Evolutionary conservation across 2,888 invertebrate species (phyloP), one percentile per base, ranked within the genome.

Genomic region (Augiades crinisus): DNA sequence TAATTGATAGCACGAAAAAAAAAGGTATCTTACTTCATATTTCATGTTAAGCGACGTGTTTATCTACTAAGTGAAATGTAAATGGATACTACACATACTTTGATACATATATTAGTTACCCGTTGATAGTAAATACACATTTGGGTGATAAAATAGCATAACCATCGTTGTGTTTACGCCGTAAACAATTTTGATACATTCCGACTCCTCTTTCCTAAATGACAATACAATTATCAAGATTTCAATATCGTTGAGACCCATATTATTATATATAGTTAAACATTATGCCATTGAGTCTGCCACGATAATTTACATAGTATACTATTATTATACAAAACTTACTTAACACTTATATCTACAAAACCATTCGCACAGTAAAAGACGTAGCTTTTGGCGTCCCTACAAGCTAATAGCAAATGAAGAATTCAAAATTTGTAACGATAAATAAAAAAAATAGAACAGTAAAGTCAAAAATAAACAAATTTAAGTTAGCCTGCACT

Each of bases 301-400:
- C 22, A 38, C 7, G 22, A 13, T 27, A 27, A 27, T 10, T 27
- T 27, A 27, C 27, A n/a, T 14, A 10, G n/a, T n/a, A n/a, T n/a
- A n/a, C n/a, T 37, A 22, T 24, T 14, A 38, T 5, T 4, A 38
- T 38, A 38, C 19, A 38, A 38, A 38, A 38, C 38, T 38, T 38
- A 38, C 10, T 14, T 24, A 38, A 38, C n/a, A 38, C 38, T 38
- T 38, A 38, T 24, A 22, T 24, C 38, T 38, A 38, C 24, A 38
- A 22, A 34, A 36, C 22, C 38, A 14, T 38, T 14, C 38, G 12
- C 22, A 22, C 38, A 38, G 12, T 38, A 16, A 24, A n/a, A n/a
- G n/a, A 22, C 38, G 8, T 19, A 24, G 38, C 38, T 38, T 38
- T 38, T 38, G 38, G 38, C 38, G 7, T 38, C 38, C 22, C 38